Evolutionary conservation across 1,140 invertebrate genomes (phyloP), one percentile per base, ranked within the genome.

Genomic region (Mamestra configurata): DNA sequence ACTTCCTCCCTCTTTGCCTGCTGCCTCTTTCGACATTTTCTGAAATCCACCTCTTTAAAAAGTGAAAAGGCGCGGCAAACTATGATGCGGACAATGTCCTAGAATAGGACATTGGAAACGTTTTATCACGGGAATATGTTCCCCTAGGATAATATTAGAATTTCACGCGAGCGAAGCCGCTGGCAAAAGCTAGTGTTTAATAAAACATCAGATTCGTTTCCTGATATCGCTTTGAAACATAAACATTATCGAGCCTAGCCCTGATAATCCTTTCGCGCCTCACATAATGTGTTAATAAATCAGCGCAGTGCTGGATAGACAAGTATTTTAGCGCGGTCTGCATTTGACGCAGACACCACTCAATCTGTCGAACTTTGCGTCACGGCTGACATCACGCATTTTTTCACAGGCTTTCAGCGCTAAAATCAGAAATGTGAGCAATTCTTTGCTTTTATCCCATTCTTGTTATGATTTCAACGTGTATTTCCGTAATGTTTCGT

Each of bases 291-390:
- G 70, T 57, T 57, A 46, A 76, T 64, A 76, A 64, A 64, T 61
- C 57, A 64, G 22, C 4, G 11, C 57, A 49, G 10, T 49, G 57
- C 22, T 20, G 20, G 55, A 61, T 64, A 24, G 57, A 76, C 57
- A 73, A 55, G 53, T 73, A 57, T 75, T 75, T 57, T 43, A 59
- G 57, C 51, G 57, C 35, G 15, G n/a, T 18, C 35, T 37, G 71
- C 27, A 75, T 75, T 76, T 76, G 73, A 64, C 73, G 73, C 46
- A 76, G 20, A 76, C 27, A 61, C 73, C 71, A 43, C 71, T 75
- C 71, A 64, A 59, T 76, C 57, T 49, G 57, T 49, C 31, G 57
- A 57, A 35, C 31, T 49, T 76, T 61, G 57, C 73, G 73, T 76
- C 73, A 76, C 37, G 20, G 57, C 57, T 37, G 57, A 76, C 57